Percentiles rank a stretch among this genome's conserved stretches.
Conservation (phyloP, 2,888 invertebrate genomes). For the Coenonympha glycerion region DNA sequence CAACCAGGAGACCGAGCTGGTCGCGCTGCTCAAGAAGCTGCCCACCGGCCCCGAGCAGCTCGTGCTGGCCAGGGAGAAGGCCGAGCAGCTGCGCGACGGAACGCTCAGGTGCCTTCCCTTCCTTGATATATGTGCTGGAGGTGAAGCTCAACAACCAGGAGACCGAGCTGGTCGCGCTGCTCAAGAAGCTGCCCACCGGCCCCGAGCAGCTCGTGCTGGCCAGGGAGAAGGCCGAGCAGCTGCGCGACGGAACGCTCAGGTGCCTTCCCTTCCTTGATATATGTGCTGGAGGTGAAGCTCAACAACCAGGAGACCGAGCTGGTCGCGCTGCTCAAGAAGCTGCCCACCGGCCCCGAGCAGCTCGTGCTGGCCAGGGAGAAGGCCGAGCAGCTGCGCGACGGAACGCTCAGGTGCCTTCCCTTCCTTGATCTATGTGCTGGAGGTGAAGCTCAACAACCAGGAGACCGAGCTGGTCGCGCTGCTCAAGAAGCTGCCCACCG, state of each 20-base stretch:
- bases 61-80: constrained; percentile 88
- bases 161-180: constrained; percentile 88
- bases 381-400: constrained; percentile 90
- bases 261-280: too few species aligned
- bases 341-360: constrained; percentile 90
- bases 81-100: constrained; percentile 90
- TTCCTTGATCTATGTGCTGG: too few species aligned
- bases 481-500: constrained; percentile 91
- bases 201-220: constrained; percentile 89
- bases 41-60: constrained; percentile 91
- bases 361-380: constrained; percentile 88
- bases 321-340: constrained; percentile 88
- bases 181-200: constrained; percentile 93
- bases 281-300: constrained; percentile 91
- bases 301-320: constrained; percentile 97
- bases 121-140: too few species aligned
- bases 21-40: constrained; percentile 90
- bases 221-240: constrained; percentile 88
- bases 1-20: constrained; percentile 96
- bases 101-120: too few species aligned
- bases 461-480: constrained; percentile 93
- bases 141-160: constrained; percentile 97
- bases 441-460: constrained; percentile 96
- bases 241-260: constrained; percentile 90
- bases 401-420: constrained; percentile 88